These are phyloP conservation scores for Acronicta aceris DNA, from an alignment of 2,888 invertebrate genomes.

Conservation along the genomic window DNA sequence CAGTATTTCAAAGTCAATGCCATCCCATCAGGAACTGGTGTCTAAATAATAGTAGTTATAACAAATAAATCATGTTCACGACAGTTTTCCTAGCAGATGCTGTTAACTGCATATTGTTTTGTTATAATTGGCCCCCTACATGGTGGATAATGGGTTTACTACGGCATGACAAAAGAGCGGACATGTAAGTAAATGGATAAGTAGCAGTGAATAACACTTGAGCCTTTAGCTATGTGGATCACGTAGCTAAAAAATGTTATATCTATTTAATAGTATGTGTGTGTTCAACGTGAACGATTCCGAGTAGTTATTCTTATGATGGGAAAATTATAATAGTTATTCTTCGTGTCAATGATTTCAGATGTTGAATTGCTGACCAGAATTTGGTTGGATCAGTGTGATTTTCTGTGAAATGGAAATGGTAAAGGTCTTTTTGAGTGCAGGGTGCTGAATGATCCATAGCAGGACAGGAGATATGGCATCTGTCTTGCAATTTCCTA, in stretches of 20 bases:
- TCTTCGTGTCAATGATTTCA: not conserved
- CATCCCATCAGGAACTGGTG: conserved; percentile 42
- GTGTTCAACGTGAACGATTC: conserved; percentile 7
- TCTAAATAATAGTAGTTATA: conserved; percentile 19
- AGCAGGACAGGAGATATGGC: no score
- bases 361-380: no score
- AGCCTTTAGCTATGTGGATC: conserved; percentile 25
- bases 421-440: no score
- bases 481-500: no score
- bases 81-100: conserved; percentile 52
- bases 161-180: conserved; percentile 48
- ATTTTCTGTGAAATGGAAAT: no score
- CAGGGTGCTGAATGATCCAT: no score
- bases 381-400: no score
- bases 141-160: conserved; percentile 53
- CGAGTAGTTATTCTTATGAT: conserved; percentile 8
- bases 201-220: conserved; percentile 8
- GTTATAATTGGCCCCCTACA: conserved; percentile 62
- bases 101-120: conserved; percentile 63
- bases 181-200: conserved; percentile 38
- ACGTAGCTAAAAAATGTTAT: conserved; percentile 32
- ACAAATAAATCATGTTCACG: conserved; percentile 54
- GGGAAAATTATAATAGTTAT: not conserved
- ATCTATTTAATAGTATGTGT: conserved; percentile 15
- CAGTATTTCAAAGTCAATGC: conserved; percentile 23